Evolutionary conservation across 2,888 invertebrate genomes (phyloP).

Genomic region (Amaurobius ferox): DNA sequence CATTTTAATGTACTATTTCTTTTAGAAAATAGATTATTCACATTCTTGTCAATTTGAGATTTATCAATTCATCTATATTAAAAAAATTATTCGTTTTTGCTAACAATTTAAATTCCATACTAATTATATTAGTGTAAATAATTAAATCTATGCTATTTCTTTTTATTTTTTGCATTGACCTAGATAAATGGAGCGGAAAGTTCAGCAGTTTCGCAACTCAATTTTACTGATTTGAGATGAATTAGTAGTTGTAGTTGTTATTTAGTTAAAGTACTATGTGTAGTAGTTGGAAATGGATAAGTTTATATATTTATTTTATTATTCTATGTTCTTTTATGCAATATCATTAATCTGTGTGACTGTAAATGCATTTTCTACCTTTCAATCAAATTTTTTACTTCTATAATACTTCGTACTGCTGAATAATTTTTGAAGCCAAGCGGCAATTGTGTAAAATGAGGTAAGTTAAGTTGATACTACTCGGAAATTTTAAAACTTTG

Average conservation of each 20-base stretch:
- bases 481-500: background rate
- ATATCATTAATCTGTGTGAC: background rate
- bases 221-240: background rate
- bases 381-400: background rate
- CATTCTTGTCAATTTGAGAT: too few relatives aligned
- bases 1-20: too few relatives aligned
- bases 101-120: too few relatives aligned
- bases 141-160: too few relatives aligned
- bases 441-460: background rate
- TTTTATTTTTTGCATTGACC: too few relatives aligned
- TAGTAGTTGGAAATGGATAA: background rate
- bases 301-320: background rate
- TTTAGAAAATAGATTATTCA: too few relatives aligned
- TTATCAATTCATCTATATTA: too few relatives aligned
- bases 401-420: background rate
- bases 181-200: background rate
- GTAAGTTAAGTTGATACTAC: too few relatives aligned
- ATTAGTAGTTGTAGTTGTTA: background rate
- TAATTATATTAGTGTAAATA: too few relatives aligned
- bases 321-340: background rate
- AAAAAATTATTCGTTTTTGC: too few relatives aligned
- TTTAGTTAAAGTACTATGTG: background rate
- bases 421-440: background rate
- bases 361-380: background rate
- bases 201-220: slow-evolving; percentile 1